Base-by-base conservation (phyloP, 2,888 invertebrate species). In the Xylocampa areola region DNA sequence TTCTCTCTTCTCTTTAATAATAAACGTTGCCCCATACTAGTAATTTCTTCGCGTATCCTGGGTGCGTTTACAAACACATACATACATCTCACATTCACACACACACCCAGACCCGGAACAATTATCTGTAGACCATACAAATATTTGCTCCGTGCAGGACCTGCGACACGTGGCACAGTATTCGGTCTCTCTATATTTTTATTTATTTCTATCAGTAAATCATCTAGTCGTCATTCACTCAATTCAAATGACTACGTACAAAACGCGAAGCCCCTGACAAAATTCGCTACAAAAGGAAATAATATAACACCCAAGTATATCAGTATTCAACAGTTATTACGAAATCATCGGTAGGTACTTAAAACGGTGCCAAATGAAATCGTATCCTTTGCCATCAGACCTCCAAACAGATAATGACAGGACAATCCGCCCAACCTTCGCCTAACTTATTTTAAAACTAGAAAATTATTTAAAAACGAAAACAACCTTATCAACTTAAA, bases 351-450 rank as follows among this genome's bases (percentile, higher is more conserved):
- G 55, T 49, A 68, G 62, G 69, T 73, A n/a, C n/a, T n/a, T n/a
- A 77, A 73, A 77, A 78, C 76, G 71, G 71, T 84, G 83, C 76
- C 84, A 84, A 89, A 88, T 76, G 88, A 90, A 91, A 91, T 84
- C 89, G 86, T 57, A 86, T 89, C 89, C 89, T 87, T 68, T 44
- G 75, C 73, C 77, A 80, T 71, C 67, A 80, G 82, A 82, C 90
- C 90, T 91, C 86, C 84, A 86, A 86, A 86, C 51, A 60, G n/a
- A n/a, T 90, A 90, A 90, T 89, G 79, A 83, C 89, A 89, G 88
- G 90, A 89, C 89, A 81, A 76, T 63, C 72, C 60, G 59, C 68
- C 76, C 57, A 76, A 63, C 2, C 8, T n/a, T n/a, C n/a, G n/a
- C n/a, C n/a, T n/a, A n/a, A n/a, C 32, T 64, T 39, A 55, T n/a